phyloP scores from a whole-genome alignment of 2,113 vertebrate species.

The Pica pica region DNA sequence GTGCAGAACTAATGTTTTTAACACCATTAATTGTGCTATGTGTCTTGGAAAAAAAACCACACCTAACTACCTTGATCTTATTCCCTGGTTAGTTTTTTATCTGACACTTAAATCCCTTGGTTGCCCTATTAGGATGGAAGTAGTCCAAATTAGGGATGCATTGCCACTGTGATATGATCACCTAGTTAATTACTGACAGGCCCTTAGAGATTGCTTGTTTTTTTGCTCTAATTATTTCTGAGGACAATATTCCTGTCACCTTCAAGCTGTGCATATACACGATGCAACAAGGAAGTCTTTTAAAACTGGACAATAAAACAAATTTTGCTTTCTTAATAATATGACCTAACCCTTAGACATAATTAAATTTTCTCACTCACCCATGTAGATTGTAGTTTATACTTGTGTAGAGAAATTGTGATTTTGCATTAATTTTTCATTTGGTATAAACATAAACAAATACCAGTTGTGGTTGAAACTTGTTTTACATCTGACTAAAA shows the following conservation, averaged over 20 bases:
- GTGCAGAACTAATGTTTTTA: background rate
- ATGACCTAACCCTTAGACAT: background rate
- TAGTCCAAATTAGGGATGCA: background rate
- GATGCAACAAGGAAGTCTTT: background rate
- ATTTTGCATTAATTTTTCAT: background rate
- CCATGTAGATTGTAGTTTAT: background rate
- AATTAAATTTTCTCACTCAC: background rate
- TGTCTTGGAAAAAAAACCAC: background rate
- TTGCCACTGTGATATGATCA: background rate
- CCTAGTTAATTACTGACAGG: background rate
- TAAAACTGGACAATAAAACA: background rate
- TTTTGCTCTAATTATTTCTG: slow-evolving; percentile 34
- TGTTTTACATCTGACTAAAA: background rate
- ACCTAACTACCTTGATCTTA: background rate
- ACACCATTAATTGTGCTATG: background rate
- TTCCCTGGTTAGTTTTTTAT: background rate
- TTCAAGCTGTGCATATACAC: background rate
- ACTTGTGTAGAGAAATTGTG: background rate
- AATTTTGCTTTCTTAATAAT: background rate
- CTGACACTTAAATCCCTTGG: background rate
- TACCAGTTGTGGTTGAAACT: background rate
- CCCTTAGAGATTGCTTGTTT: background rate
- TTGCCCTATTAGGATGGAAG: slow-evolving; percentile 1
- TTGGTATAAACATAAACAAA: background rate
- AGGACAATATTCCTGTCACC: background rate